These are phyloP conservation scores for Macrocentrus cingulum DNA, from an alignment of 1,140 invertebrate genomes.

Conservation along the genomic window DNA sequence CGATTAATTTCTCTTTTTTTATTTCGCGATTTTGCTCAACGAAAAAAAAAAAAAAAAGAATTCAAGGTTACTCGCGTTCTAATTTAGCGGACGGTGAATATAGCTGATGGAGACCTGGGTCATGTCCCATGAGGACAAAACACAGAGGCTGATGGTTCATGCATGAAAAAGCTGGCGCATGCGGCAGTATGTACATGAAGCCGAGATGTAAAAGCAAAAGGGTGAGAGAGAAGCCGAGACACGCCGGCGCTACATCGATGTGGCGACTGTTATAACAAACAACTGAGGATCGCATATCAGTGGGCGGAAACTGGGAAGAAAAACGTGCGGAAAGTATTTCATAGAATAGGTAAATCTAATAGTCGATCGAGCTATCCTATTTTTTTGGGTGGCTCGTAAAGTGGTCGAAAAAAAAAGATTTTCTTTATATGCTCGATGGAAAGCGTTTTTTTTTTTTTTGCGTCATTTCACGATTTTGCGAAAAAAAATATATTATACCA, in stretches of 20 bases:
- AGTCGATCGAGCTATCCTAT: slow-evolving; percentile 2
- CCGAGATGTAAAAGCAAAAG: slow-evolving; percentile 8
- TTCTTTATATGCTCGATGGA: too few species aligned
- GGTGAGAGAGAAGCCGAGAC: slow-evolving; percentile 15
- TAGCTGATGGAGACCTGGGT: slow-evolving; percentile 12
- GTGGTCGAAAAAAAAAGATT: too few species aligned
- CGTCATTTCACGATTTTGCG: too few species aligned
- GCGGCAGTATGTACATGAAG: slow-evolving; percentile 7
- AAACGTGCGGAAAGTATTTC: slow-evolving; percentile 13
- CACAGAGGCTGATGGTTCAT: slow-evolving; percentile 6
- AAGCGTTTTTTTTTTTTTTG: too few species aligned
- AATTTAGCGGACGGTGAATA: slow-evolving; percentile 4
- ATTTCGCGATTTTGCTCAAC: neutral
- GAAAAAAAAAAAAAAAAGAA: neutral
- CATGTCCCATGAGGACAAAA: slow-evolving; percentile 20
- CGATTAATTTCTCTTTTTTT: slow-evolving; percentile 8
- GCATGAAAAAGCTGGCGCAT: slow-evolving; percentile 13
- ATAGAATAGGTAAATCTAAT: slow-evolving; percentile 12
- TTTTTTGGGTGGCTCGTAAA: neutral
- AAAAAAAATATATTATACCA: too few species aligned
- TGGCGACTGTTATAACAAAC: slow-evolving; percentile 19
- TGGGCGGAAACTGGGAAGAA: slow-evolving; percentile 4
- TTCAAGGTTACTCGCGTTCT: slow-evolving; percentile 18
- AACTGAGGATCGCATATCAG: slow-evolving; percentile 7
- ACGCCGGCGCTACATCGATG: slow-evolving; percentile 23